These are phyloP conservation scores for Python bivittatus DNA, from an alignment of 2,113 vertebrate species.

Conservation along the genomic window DNA sequence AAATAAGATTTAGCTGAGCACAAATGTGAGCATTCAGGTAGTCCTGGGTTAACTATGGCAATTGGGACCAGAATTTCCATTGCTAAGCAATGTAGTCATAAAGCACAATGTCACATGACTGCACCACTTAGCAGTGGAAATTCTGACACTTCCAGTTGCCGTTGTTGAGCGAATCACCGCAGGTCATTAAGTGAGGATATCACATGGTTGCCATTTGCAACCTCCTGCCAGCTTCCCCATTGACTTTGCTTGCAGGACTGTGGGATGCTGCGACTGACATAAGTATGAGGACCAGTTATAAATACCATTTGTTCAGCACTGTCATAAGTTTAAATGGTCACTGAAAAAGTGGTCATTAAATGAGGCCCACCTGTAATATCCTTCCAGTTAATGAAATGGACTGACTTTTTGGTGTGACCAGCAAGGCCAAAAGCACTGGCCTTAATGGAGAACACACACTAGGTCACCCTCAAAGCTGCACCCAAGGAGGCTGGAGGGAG, in stretches of 20 bases:
- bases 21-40: background rate
- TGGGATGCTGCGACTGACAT: background rate
- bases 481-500: background rate
- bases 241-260: background rate
- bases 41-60: background rate
- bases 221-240: background rate
- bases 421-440: background rate
- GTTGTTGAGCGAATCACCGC: background rate
- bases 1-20: background rate
- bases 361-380: background rate
- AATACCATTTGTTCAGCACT: background rate
- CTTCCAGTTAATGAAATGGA: background rate
- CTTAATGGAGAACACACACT: background rate
- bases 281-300: background rate
- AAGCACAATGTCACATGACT: background rate
- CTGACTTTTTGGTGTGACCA: background rate
- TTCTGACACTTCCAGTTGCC: background rate
- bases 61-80: background rate
- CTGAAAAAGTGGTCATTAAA: background rate
- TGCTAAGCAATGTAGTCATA: background rate
- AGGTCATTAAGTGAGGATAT: background rate
- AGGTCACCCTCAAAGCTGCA: background rate
- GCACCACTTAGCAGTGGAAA: background rate
- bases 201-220: background rate
- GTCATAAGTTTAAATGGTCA: background rate